Percentiles rank a stretch among this genome's conserved stretches.
Evolutionary conservation across 2,113 vertebrate species (phyloP).

Genomic region (Reinhardtius hippoglossoides): DNA sequence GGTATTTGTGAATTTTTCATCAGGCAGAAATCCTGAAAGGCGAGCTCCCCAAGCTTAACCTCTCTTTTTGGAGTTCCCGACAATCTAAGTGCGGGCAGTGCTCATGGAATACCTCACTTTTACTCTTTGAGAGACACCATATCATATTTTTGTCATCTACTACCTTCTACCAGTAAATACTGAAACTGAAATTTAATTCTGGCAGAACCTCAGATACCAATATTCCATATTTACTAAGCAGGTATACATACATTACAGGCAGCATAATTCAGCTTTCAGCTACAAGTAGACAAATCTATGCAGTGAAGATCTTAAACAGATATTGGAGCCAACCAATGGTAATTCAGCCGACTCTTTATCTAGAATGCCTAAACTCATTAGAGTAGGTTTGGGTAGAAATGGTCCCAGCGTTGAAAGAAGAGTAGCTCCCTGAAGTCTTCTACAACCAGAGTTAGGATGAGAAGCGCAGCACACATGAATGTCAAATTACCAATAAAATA

Average conservation of each 20-base stretch:
- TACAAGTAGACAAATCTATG: not conserved
- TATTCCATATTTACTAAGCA: too few relatives aligned
- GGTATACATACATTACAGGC: too few relatives aligned
- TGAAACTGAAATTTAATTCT: too few relatives aligned
- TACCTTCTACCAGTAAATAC: too few relatives aligned
- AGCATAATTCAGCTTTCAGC: not conserved
- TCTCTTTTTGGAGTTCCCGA: too few relatives aligned
- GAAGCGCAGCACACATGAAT: not conserved
- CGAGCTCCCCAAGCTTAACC: not conserved
- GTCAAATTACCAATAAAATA: not conserved
- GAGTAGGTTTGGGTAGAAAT: not conserved
- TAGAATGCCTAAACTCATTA: not conserved
- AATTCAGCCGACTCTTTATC: not conserved
- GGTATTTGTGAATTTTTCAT: not conserved
- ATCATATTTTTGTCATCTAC: too few relatives aligned
- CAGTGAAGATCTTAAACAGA: too few relatives aligned
- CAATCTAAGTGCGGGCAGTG: not conserved
- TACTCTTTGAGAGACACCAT: too few relatives aligned
- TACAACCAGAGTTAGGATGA: not conserved
- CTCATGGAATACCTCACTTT: not conserved
- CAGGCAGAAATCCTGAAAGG: not conserved
- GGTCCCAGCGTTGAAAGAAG: not conserved
- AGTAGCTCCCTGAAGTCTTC: not conserved
- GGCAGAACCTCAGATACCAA: too few relatives aligned
- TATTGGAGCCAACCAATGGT: not conserved